Evolutionary conservation across 1,140 invertebrate species (phyloP).

Genomic region (Copidosoma floridanum): DNA sequence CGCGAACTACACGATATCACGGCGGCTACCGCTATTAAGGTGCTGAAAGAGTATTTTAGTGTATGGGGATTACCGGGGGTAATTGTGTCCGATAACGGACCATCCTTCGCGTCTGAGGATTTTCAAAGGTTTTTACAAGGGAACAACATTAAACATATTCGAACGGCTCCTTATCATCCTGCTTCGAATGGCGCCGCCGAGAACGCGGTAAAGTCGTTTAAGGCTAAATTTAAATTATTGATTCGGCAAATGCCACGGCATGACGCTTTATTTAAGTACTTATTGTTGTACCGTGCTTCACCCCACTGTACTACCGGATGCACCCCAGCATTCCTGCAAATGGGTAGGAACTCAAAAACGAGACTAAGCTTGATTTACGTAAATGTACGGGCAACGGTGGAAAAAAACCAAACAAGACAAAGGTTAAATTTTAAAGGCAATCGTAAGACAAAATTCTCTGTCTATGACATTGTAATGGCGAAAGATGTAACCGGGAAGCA

Average conservation of each 20-base stretch:
- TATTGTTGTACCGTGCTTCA: constrained; percentile 22
- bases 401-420: neutral
- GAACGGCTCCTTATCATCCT: constrained; percentile 7
- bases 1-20: constrained; percentile 5
- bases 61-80: constrained; percentile 14
- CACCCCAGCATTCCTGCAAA: constrained; percentile 24
- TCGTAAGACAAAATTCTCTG: too few relatives aligned
- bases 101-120: neutral
- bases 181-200: neutral
- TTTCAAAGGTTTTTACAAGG: constrained; percentile 7
- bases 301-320: constrained; percentile 26
- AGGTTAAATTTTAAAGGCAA: neutral
- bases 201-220: neutral
- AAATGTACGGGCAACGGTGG: neutral
- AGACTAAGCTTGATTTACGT: constrained; percentile 23
- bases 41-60: constrained; percentile 5
- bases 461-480: too few relatives aligned
- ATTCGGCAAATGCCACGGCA: neutral
- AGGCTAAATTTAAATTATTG: constrained; percentile 33
- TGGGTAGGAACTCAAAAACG: constrained; percentile 24
- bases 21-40: neutral
- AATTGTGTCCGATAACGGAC: constrained; percentile 20
- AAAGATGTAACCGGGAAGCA: too few relatives aligned
- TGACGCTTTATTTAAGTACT: constrained; percentile 18
- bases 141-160: constrained; percentile 1